Conservation (phyloP, 1,140 invertebrate species). For the Neelides sp. region DNA sequence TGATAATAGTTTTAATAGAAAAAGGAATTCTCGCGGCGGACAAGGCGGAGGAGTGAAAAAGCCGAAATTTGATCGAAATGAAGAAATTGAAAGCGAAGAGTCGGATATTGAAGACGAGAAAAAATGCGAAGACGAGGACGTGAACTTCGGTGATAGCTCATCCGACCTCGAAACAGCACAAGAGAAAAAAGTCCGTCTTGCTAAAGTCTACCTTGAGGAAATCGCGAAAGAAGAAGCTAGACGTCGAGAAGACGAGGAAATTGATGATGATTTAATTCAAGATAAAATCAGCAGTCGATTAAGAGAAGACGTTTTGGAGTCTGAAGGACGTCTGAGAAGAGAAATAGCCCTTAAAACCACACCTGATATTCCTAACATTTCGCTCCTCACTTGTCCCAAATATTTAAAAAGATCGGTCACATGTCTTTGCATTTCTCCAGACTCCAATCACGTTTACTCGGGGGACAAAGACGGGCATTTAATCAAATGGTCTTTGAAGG, state of each 20-base stretch:
- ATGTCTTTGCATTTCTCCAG: slow-evolving; percentile 60
- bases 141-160: slow-evolving; percentile 3
- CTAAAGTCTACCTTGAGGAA: slow-evolving; percentile 76
- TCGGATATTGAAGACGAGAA: slow-evolving; percentile 12
- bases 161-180: slow-evolving; percentile 52
- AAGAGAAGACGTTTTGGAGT: slow-evolving; percentile 69
- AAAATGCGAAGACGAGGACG: slow-evolving; percentile 7
- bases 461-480: slow-evolving; percentile 78
- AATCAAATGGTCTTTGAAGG: slow-evolving; percentile 61
- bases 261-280: slow-evolving; percentile 43
- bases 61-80: slow-evolving; percentile 15
- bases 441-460: slow-evolving; percentile 61
- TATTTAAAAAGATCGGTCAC: slow-evolving; percentile 67
- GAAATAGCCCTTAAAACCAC: slow-evolving; percentile 51
- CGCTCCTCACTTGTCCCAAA: slow-evolving; percentile 47
- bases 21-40: neutral
- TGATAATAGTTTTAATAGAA: neutral
- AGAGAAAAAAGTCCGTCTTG: slow-evolving; percentile 73
- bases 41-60: neutral
- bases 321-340: slow-evolving; percentile 61
- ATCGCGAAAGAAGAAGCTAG: slow-evolving; percentile 67
- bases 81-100: slow-evolving; percentile 30
- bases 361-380: slow-evolving; percentile 39
- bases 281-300: slow-evolving; percentile 52
- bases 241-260: slow-evolving; percentile 50